Conservation (phyloP, 2,888 invertebrate genomes). For the Patella ulyssiponensis region DNA sequence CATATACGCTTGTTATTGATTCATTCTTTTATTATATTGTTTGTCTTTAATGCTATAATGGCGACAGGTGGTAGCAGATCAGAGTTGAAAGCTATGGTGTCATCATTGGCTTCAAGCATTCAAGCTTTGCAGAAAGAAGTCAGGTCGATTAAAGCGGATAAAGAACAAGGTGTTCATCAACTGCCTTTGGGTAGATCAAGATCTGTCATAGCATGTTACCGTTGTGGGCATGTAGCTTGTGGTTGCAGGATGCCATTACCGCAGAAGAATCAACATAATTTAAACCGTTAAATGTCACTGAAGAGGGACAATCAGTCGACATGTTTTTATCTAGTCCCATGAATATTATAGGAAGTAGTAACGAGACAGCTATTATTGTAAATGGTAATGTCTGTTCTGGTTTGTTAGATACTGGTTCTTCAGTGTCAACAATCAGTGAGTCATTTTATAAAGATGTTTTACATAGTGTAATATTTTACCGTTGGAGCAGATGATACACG, state of each 20-base stretch:
- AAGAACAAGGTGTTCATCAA: background rate
- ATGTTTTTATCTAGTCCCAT: too few species aligned
- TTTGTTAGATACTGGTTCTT: too few species aligned
- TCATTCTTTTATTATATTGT: too few species aligned
- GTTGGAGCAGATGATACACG: too few species aligned
- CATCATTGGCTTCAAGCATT: background rate
- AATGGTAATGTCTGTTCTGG: too few species aligned
- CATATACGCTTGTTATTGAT: too few species aligned
- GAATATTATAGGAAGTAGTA: too few species aligned
- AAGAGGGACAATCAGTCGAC: background rate
- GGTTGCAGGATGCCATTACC: background rate
- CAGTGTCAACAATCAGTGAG: too few species aligned
- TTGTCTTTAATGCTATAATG: background rate
- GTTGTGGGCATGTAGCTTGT: background rate
- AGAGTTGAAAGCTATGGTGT: background rate
- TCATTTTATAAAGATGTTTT: too few species aligned
- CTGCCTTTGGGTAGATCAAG: too few species aligned
- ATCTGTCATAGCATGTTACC: background rate
- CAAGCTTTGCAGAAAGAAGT: slow-evolving; percentile 1
- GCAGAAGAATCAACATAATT: background rate
- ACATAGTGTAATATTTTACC: too few species aligned
- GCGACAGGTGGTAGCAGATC: background rate
- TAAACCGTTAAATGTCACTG: background rate
- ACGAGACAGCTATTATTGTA: too few species aligned
- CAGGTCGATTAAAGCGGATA: background rate